phyloP scores from a whole-genome alignment of 2,797 vertebrate species.

The Myioborus miniatus region DNA sequence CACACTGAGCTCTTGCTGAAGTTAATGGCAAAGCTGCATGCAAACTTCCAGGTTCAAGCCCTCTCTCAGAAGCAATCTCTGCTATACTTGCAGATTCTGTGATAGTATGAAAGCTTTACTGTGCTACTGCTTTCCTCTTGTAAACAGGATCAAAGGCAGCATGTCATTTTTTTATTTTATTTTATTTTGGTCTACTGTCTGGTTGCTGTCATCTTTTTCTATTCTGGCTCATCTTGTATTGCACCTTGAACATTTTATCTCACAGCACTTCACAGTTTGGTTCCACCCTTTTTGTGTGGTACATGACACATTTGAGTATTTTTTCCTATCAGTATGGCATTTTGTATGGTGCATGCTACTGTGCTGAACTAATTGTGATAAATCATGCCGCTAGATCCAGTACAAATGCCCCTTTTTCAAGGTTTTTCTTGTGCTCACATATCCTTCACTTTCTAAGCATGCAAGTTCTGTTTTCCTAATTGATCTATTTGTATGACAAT shows the following conservation, averaged over 20 bases:
- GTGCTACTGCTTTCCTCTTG: constrained; percentile 4
- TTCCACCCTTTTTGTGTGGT: constrained; percentile 51
- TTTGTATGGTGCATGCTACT: constrained; percentile 37
- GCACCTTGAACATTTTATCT: constrained; percentile 54
- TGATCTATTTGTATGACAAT: constrained; percentile 37
- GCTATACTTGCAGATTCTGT: constrained; percentile 19
- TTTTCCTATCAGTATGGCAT: constrained; percentile 14
- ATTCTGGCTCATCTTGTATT: constrained; percentile 25
- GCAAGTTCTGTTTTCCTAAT: constrained; percentile 2
- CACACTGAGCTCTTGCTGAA: background rate
- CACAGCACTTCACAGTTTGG: constrained; percentile 61
- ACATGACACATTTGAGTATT: constrained; percentile 52
- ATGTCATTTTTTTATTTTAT: background rate
- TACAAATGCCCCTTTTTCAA: constrained; percentile 40
- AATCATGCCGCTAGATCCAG: constrained; percentile 19
- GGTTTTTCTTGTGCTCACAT: background rate
- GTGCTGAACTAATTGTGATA: constrained; percentile 43
- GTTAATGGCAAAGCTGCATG: constrained; percentile 22
- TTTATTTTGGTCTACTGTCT: constrained; percentile 62
- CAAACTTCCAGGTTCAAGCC: constrained; percentile 42
- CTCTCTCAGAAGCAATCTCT: constrained; percentile 11
- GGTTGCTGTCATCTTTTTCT: constrained; percentile 57
- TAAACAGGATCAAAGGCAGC: constrained; percentile 65
- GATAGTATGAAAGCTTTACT: constrained; percentile 41
- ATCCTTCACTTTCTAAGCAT: constrained; percentile 1